Evolutionary conservation across 1,140 invertebrate species (phyloP).

Genomic region (Ceratina calcarata): DNA sequence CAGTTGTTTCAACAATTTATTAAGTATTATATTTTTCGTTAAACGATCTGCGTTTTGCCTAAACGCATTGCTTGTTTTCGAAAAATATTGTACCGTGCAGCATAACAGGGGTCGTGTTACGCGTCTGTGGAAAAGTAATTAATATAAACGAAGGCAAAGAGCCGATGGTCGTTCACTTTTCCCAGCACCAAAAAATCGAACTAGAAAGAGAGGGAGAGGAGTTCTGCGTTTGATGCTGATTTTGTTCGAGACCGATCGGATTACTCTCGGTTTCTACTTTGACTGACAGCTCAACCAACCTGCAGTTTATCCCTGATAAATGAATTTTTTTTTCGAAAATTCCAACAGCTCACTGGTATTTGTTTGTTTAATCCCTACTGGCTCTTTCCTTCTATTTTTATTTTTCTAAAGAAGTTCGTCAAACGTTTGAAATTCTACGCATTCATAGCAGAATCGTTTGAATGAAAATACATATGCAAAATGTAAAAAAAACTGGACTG

Average conservation of each 20-base stretch:
- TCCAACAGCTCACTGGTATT: background rate
- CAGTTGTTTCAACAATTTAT: no score
- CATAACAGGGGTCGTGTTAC: no score
- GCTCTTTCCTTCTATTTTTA: background rate
- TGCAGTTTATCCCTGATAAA: slow-evolving; percentile 16
- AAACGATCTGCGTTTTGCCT: no score
- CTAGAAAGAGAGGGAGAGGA: background rate
- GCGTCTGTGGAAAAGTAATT: slow-evolving; percentile 5
- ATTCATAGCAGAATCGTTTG: no score
- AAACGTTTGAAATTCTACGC: background rate
- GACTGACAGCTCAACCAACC: slow-evolving; percentile 24
- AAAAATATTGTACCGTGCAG: no score
- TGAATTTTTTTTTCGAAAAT: slow-evolving; percentile 9
- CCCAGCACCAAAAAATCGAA: slow-evolving; percentile 5
- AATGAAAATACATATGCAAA: no score
- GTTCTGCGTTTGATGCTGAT: slow-evolving; percentile 27
- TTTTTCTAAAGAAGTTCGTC: background rate
- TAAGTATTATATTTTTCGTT: no score
- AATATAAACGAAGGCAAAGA: slow-evolving; percentile 26
- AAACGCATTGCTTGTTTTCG: no score
- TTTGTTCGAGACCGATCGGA: slow-evolving; percentile 26
- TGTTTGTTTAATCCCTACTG: slow-evolving; percentile 9
- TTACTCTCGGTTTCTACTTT: slow-evolving; percentile 29
- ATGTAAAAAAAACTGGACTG: no score
- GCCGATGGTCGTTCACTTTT: slow-evolving; percentile 15